Conservation (phyloP, 2,113 vertebrate genomes). For the Heterotilapia buettikoferi region DNA sequence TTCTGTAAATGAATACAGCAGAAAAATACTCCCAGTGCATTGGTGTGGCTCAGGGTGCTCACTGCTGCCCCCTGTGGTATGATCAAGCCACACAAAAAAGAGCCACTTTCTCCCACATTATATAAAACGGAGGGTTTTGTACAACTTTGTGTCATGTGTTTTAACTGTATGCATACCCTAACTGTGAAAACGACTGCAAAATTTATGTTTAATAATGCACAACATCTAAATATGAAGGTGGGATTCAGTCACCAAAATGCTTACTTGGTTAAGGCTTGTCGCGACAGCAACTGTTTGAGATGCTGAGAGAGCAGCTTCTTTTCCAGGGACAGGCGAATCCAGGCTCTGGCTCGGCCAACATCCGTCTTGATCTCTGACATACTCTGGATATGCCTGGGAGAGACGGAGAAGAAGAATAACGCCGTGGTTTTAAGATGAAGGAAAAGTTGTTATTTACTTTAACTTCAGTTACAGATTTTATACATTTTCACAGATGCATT, state of each 20-base stretch:
- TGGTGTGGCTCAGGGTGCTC: not conserved
- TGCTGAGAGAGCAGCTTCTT: slow-evolving; percentile 93
- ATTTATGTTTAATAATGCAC: not conserved
- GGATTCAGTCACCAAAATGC: not conserved
- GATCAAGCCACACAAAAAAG: not conserved
- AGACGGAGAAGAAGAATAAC: not conserved
- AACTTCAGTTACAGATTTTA: not conserved
- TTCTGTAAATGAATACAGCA: not conserved
- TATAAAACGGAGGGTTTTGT: not conserved
- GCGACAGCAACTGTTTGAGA: slow-evolving; percentile 85
- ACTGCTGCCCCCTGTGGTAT: not conserved
- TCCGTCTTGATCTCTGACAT: slow-evolving; percentile 95
- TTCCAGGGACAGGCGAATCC: slow-evolving; percentile 91
- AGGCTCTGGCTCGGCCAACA: slow-evolving; percentile 87
- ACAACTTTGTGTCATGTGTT: not conserved
- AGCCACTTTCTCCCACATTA: not conserved
- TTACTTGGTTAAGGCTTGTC: slow-evolving; percentile 85
- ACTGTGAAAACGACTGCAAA: fast-evolving
- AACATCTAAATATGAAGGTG: not conserved
- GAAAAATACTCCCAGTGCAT: fast-evolving
- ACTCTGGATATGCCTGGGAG: slow-evolving; percentile 83
- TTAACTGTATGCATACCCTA: not conserved
- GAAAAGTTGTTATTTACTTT: not conserved
- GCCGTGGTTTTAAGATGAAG: not conserved
- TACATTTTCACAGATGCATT: not conserved